A percentile compares a stretch with the other conserved stretches of the same genome.
Conservation (phyloP, 1,140 invertebrate species). For the Zaprionus inermis region DNA sequence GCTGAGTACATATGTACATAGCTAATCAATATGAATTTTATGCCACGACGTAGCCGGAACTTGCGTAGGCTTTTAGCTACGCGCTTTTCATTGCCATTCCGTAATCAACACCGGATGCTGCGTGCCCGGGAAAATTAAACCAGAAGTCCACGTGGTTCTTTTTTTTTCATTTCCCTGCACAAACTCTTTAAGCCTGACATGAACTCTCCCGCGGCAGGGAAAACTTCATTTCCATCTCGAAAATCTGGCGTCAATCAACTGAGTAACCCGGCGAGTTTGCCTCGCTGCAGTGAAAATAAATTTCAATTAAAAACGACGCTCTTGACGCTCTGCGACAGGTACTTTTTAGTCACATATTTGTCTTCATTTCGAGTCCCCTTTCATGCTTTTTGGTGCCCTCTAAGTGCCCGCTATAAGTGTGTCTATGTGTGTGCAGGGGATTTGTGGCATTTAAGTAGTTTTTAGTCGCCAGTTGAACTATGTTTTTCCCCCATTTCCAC, state of each 20-base stretch:
- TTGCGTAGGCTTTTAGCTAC: conserved; percentile 9
- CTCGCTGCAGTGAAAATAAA: conserved; percentile 52
- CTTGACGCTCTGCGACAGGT: conserved; percentile 52
- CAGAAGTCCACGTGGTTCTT: conserved; percentile 50
- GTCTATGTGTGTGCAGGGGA: conserved; percentile 25
- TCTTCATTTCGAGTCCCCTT: conserved; percentile 59
- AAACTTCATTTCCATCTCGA: conserved; percentile 56
- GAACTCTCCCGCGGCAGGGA: conserved; percentile 30
- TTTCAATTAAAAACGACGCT: conserved; percentile 52
- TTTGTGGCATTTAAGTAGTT: conserved; percentile 73
- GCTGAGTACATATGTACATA: conserved; percentile 17
- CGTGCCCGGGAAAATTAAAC: conserved; percentile 73
- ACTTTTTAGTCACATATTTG: conserved; percentile 66
- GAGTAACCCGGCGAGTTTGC: conserved; percentile 43
- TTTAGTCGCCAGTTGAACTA: conserved; percentile 54
- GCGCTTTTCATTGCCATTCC: conserved; percentile 30
- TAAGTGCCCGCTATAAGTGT: neutral
- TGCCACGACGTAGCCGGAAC: conserved; percentile 31
- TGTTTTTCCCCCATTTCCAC: conserved; percentile 10
- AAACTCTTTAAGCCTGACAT: conserved; percentile 1
- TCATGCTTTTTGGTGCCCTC: conserved; percentile 31
- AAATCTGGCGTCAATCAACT: conserved; percentile 59
- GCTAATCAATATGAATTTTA: conserved; percentile 78
- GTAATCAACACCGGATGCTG: conserved; percentile 78
- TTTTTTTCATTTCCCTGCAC: conserved; percentile 20